phyloP scores from a whole-genome alignment of 2,113 vertebrate genomes.

The Pelecanoides urinatrix region DNA sequence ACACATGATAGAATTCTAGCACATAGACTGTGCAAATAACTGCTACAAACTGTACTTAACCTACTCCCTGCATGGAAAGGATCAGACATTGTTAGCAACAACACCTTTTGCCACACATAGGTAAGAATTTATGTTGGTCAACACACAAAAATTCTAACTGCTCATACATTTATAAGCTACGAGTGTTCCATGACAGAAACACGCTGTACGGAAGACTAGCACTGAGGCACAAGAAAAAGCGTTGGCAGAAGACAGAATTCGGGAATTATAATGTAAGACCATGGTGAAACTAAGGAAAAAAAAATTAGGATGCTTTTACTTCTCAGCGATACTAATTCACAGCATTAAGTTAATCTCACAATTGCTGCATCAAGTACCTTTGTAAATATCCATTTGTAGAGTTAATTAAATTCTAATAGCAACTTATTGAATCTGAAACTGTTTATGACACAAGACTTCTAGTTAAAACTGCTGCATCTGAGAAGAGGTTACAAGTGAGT shows the following conservation, averaged over 20 bases:
- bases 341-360: background rate
- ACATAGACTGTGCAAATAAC: background rate
- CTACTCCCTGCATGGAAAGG: background rate
- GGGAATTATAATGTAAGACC: background rate
- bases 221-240: background rate
- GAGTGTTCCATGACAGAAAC: background rate
- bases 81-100: background rate
- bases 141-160: background rate
- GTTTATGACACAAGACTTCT: background rate
- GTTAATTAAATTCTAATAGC: constrained; percentile 25
- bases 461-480: background rate
- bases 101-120: background rate
- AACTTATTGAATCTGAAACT: background rate
- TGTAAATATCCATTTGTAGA: background rate
- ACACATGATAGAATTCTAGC: background rate
- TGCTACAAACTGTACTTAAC: background rate
- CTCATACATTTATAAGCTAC: background rate
- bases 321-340: background rate
- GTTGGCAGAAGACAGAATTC: background rate
- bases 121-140: background rate
- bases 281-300: background rate
- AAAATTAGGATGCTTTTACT: background rate
- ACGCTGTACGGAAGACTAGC: background rate
- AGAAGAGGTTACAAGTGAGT: background rate
- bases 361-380: background rate